Conservation (phyloP, 1,140 invertebrate species). For the Caenorhabditis briggsae region DNA sequence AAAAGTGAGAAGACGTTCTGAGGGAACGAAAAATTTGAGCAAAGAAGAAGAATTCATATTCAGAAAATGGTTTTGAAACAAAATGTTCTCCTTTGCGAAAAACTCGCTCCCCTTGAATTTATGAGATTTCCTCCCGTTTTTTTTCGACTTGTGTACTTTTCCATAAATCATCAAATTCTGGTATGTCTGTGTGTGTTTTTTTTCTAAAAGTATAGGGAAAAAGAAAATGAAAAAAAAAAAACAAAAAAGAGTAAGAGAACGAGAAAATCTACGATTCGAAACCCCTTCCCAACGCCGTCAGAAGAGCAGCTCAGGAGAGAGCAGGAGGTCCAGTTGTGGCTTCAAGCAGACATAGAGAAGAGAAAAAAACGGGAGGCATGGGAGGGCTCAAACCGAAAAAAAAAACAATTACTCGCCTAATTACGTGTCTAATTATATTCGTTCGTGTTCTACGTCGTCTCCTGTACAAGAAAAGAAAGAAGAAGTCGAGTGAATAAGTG, state of each 20-base stretch:
- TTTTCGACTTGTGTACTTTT: background rate
- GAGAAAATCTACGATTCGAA: background rate
- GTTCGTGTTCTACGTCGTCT: slow-evolving; percentile 37
- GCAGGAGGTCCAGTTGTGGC: background rate
- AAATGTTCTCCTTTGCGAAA: slow-evolving; percentile 40
- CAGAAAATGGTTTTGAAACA: background rate
- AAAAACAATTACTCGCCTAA: slow-evolving; percentile 56
- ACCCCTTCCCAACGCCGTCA: background rate
- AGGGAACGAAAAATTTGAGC: background rate
- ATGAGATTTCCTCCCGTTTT: slow-evolving; percentile 7
- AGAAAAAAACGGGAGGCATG: background rate
- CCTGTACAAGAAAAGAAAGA: background rate
- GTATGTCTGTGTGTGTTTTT: background rate
- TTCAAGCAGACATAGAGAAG: slow-evolving; percentile 15
- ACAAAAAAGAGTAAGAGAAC: background rate
- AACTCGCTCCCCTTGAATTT: slow-evolving; percentile 24
- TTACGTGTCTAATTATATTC: slow-evolving; percentile 54
- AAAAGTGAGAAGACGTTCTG: slow-evolving; percentile 15
- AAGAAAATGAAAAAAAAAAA: slow-evolving; percentile 16
- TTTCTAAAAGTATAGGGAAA: background rate
- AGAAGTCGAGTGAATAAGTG: background rate
- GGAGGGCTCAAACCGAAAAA: background rate
- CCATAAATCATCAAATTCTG: slow-evolving; percentile 43
- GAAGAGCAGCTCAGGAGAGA: slow-evolving; percentile 23
- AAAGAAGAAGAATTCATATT: slow-evolving; percentile 34